phyloP scores from a whole-genome alignment of 2,797 vertebrate genomes.

The Neoniphon sammara region DNA sequence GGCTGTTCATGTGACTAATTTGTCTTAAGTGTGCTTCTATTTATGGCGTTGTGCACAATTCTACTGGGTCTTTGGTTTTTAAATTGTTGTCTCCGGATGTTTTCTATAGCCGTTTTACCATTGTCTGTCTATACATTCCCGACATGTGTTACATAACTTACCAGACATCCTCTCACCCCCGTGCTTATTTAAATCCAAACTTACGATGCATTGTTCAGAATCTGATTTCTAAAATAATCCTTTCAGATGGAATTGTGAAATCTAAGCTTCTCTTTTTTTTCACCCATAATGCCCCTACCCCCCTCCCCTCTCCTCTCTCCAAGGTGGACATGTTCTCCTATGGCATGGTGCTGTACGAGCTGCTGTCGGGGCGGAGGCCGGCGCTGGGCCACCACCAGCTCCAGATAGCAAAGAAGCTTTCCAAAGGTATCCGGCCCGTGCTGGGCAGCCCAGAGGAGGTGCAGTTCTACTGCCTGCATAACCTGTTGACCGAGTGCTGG shows the following conservation, averaged over 20 bases:
- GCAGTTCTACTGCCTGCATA: conserved; percentile 90
- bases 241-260: not conserved
- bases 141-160: too few species aligned
- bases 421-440: conserved; percentile 90
- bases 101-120: too few species aligned
- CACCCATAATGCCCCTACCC: not conserved
- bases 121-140: too few species aligned
- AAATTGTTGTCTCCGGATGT: too few species aligned
- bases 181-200: too few species aligned
- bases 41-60: too few species aligned
- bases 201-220: too few species aligned
- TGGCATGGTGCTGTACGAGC: conserved; percentile 96
- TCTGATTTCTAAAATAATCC: not conserved
- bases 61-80: too few species aligned
- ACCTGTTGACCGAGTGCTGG: conserved; percentile 92
- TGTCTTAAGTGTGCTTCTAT: too few species aligned
- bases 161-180: too few species aligned
- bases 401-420: conserved; percentile 95
- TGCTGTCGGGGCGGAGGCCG: conserved; percentile 91
- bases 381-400: conserved; percentile 92
- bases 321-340: conserved; percentile 99
- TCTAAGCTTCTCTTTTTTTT: conserved; percentile 1
- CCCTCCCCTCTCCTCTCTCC: not conserved
- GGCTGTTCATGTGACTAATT: too few species aligned
- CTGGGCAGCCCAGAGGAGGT: conserved; percentile 91